Evolutionary conservation across 2,888 invertebrate species (phyloP).

Genomic region (Nephrotoma appendiculata): DNA sequence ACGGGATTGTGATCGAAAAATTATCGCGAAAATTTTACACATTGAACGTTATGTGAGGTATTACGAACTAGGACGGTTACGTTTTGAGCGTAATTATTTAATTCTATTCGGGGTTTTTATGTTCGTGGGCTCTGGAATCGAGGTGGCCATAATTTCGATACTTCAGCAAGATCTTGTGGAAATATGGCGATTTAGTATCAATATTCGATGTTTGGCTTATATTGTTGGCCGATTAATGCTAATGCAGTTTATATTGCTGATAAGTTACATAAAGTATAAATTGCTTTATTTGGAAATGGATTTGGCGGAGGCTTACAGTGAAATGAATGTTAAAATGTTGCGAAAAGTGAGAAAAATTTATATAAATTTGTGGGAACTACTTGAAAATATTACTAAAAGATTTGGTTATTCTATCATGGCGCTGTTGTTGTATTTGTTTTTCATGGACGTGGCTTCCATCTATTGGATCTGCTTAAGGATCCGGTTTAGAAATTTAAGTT

Average conservation of each 20-base stretch:
- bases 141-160: background rate
- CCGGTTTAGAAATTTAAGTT: background rate
- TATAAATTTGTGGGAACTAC: background rate
- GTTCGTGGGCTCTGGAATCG: background rate
- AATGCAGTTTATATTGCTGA: background rate
- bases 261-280: background rate
- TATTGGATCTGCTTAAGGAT: background rate
- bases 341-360: background rate
- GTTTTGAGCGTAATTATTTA: background rate
- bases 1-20: background rate
- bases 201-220: background rate
- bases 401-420: background rate
- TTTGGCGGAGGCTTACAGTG: background rate
- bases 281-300: background rate
- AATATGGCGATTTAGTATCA: background rate
- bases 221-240: background rate
- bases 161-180: background rate
- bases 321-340: background rate
- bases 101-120: background rate
- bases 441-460: background rate
- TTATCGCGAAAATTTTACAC: background rate
- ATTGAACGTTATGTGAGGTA: background rate
- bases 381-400: background rate
- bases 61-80: background rate
- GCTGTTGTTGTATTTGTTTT: background rate